These are phyloP conservation scores for Hetaerina americana DNA, from an alignment of 1,140 invertebrate genomes.

Conservation along the genomic window DNA sequence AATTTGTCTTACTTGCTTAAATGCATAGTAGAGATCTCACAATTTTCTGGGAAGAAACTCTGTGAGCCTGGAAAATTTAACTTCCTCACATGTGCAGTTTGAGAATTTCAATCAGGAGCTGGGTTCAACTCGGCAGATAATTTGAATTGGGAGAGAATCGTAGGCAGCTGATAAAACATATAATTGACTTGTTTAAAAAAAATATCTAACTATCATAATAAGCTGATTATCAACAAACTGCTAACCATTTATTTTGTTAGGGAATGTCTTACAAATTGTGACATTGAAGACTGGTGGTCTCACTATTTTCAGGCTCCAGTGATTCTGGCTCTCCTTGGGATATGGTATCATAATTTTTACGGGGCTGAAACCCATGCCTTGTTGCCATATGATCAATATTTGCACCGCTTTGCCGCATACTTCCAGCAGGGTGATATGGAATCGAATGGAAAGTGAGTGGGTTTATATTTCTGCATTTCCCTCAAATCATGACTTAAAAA, in stretches of 20 bases:
- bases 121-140: no score
- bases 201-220: slow-evolving; percentile 6
- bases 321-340: slow-evolving; percentile 81
- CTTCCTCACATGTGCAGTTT: no score
- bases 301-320: slow-evolving; percentile 66
- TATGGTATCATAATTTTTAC: slow-evolving; percentile 96
- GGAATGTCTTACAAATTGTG: slow-evolving; percentile 6
- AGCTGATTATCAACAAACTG: background rate
- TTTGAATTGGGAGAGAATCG: no score
- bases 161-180: no score
- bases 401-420: slow-evolving; percentile 97
- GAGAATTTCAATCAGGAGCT: no score
- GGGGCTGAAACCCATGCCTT: slow-evolving; percentile 91
- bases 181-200: no score
- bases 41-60: no score
- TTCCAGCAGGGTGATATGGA: slow-evolving; percentile 99
- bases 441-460: slow-evolving; percentile 97
- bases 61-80: no score
- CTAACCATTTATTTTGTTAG: slow-evolving; percentile 1
- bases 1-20: no score
- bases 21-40: no score
- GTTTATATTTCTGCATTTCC: no score
- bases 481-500: no score
- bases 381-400: slow-evolving; percentile 95
- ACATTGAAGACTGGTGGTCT: slow-evolving; percentile 7